phyloP scores from a whole-genome alignment of 2,113 vertebrate species.

The Dicentrarchus labrax region DNA sequence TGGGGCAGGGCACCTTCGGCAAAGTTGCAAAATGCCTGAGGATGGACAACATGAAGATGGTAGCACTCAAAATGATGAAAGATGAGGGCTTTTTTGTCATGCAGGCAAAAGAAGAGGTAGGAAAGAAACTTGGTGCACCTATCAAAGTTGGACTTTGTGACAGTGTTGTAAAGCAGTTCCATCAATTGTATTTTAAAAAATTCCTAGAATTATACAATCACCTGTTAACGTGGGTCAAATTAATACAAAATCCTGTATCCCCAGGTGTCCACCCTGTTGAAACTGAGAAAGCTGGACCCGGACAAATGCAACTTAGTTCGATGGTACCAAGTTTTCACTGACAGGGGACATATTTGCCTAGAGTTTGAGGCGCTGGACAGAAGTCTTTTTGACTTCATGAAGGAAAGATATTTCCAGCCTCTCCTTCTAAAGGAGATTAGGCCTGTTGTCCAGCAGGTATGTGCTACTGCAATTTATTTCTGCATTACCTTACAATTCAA shows the following conservation, averaged over 20 bases:
- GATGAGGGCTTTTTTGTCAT: rapidly evolving
- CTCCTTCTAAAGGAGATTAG: constrained; percentile 9
- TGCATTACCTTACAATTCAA: neutral
- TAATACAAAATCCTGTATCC: neutral
- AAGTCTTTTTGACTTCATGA: constrained; percentile 19
- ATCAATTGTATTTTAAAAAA: neutral
- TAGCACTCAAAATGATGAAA: constrained; percentile 37
- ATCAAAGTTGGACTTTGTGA: neutral
- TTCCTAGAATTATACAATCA: neutral
- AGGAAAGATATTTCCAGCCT: neutral
- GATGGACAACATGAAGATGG: neutral
- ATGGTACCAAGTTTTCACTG: neutral
- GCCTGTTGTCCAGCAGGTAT: constrained; percentile 31
- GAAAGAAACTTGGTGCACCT: neutral
- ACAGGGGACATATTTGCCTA: constrained; percentile 8
- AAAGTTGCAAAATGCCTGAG: constrained; percentile 13
- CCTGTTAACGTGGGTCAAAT: neutral
- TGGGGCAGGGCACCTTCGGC: constrained; percentile 16
- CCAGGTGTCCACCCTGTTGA: neutral
- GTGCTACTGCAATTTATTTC: neutral
- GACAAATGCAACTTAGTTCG: constrained; percentile 20
- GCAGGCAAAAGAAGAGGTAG: neutral
- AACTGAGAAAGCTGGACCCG: neutral
- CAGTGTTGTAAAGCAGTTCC: neutral
- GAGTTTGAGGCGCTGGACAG: constrained; percentile 42